Evolutionary conservation across 2,797 vertebrate genomes (phyloP).

Genomic region (Silurus aristotelis): DNA sequence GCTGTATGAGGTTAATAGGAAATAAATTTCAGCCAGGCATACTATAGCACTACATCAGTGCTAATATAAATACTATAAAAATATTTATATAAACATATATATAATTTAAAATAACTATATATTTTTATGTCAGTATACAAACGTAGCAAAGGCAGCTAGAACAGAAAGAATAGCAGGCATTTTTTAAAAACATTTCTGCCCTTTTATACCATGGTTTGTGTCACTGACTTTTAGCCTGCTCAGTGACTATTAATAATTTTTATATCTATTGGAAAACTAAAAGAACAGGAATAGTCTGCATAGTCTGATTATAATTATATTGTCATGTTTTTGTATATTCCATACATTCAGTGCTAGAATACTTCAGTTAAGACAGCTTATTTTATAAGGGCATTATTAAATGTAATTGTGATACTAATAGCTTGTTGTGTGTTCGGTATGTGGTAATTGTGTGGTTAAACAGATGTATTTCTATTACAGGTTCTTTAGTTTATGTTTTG

Average conservation of each 20-base stretch:
- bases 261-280: not conserved
- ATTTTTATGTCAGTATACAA: not conserved
- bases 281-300: not conserved
- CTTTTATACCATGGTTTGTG: not conserved
- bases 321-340: not conserved
- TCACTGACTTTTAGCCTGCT: not conserved
- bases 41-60: not conserved
- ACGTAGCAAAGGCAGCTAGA: not conserved
- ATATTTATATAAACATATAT: not conserved
- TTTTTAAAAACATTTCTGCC: not conserved
- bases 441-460: not conserved
- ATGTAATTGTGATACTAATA: not conserved
- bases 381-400: not conserved
- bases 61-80: constrained; percentile 3
- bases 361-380: not conserved
- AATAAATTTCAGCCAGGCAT: not conserved
- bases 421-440: not conserved
- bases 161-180: not conserved
- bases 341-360: not conserved
- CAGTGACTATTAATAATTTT: not conserved
- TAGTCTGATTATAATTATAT: not conserved
- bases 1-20: not conserved
- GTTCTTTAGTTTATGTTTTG: not conserved
- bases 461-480: not conserved
- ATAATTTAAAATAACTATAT: not conserved